Percentiles rank a stretch among this genome's conserved stretches.
phyloP scores from a whole-genome alignment of 2,797 vertebrate species.

The Cheirogaleus major region DNA sequence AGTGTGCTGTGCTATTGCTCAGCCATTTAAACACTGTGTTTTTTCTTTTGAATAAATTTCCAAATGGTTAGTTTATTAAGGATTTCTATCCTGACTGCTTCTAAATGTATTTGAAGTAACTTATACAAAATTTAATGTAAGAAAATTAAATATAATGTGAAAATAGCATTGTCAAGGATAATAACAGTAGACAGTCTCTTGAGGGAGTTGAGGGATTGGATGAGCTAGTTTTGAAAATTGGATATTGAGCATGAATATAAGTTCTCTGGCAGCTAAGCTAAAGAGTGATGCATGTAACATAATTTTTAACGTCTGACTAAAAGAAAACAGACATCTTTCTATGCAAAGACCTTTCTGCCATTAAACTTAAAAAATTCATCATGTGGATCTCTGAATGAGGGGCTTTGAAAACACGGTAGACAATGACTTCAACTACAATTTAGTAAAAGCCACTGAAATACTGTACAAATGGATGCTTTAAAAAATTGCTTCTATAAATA shows the following conservation, averaged over 20 bases:
- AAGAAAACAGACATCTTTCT: constrained; percentile 41
- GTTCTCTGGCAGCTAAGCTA: neutral
- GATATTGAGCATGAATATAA: neutral
- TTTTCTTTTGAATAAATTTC: constrained; percentile 17
- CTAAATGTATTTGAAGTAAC: constrained; percentile 21
- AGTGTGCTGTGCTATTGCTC: neutral
- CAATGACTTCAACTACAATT: constrained; percentile 18
- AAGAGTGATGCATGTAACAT: neutral
- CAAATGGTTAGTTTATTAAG: constrained; percentile 16
- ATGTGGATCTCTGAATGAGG: neutral
- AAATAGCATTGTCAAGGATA: constrained; percentile 33
- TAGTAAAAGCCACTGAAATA: constrained; percentile 1
- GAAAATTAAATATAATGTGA: constrained; percentile 13
- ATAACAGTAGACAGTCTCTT: neutral
- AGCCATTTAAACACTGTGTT: neutral
- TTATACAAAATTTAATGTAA: constrained; percentile 16
- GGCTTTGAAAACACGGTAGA: neutral
- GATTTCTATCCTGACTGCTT: neutral
- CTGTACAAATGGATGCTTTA: neutral
- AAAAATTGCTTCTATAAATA: constrained; percentile 30
- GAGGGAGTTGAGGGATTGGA: neutral
- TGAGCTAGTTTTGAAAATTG: neutral
- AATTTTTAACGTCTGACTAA: neutral
- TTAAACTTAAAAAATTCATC: constrained; percentile 31
- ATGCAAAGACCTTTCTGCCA: neutral